These are phyloP conservation scores for Hydractinia echinata DNA, from an alignment of 30 jellyfish, hydroid and myxozoan species.

Conservation along the genomic window DNA sequence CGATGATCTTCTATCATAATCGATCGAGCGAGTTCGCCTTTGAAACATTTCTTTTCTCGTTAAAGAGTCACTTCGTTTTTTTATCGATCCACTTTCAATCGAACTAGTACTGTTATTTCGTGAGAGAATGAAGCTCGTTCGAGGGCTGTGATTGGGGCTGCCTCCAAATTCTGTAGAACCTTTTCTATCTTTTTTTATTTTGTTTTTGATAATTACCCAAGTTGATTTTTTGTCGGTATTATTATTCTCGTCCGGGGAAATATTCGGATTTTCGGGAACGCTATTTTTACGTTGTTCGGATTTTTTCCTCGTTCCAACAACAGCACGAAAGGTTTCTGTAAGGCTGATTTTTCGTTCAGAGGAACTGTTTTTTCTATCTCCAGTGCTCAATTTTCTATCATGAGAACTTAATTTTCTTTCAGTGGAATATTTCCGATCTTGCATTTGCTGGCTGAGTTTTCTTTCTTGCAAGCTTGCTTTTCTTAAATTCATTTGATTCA, in stretches of 20 bases:
- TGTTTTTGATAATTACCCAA: slow-evolving; percentile 22
- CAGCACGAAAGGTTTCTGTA: slow-evolving; percentile 20
- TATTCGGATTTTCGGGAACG: neutral
- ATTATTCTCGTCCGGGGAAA: slow-evolving; percentile 19
- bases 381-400: neutral
- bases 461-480: slow-evolving; percentile 20
- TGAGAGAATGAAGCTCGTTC: slow-evolving; percentile 1
- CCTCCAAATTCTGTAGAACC: neutral
- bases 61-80: neutral
- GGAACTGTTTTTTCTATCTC: neutral
- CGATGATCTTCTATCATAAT: slow-evolving; percentile 19
- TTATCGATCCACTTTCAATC: slow-evolving; percentile 4
- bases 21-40: slow-evolving; percentile 8
- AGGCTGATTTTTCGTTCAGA: slow-evolving; percentile 23
- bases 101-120: slow-evolving; percentile 25
- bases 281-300: slow-evolving; percentile 22
- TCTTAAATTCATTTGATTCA: neutral
- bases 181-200: slow-evolving; percentile 6
- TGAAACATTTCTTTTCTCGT: neutral
- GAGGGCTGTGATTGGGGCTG: slow-evolving; percentile 17
- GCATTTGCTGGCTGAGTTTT: slow-evolving; percentile 6
- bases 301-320: slow-evolving; percentile 11
- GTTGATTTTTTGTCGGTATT: slow-evolving; percentile 10
- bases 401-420: slow-evolving; percentile 12
- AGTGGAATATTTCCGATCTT: slow-evolving; percentile 4